phyloP scores from a whole-genome alignment of 2,888 invertebrate species.

The Tachystola acroxantha region DNA sequence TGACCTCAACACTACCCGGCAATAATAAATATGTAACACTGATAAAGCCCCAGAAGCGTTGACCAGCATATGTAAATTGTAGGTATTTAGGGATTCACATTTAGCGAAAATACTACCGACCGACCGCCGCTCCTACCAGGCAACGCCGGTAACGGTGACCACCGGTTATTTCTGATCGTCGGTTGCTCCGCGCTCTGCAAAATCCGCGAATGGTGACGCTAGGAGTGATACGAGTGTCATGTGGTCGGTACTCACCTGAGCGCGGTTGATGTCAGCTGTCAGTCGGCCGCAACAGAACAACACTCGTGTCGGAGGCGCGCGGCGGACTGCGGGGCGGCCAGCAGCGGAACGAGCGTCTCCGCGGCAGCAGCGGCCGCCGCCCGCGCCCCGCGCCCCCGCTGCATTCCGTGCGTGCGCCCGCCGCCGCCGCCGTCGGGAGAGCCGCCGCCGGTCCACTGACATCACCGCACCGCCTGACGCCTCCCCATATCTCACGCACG shows the following conservation, averaged over 20 bases:
- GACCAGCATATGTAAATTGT: conserved; percentile 67
- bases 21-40: conserved; percentile 77
- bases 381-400: conserved; percentile 59
- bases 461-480: conserved; percentile 51
- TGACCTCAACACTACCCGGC: conserved; percentile 63
- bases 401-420: conserved; percentile 61
- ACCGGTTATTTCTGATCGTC: conserved; percentile 44
- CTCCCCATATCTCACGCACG: conserved; percentile 55
- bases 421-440: conserved; percentile 52
- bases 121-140: conserved; percentile 42
- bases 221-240: conserved; percentile 29
- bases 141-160: conserved; percentile 31
- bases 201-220: conserved; percentile 3
- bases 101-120: conserved; percentile 57
- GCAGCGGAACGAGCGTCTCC: conserved; percentile 52
- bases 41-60: conserved; percentile 72
- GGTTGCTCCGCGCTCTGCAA: conserved; percentile 11
- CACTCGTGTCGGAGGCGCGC: conserved; percentile 72
- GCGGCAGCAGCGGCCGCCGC: conserved; percentile 61
- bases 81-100: conserved; percentile 60
- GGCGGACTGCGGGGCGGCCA: conserved; percentile 58
- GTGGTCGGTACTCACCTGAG: conserved; percentile 62
- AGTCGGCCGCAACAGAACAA: conserved; percentile 47
- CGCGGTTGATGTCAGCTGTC: conserved; percentile 32
- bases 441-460: conserved; percentile 57